Base-by-base conservation (phyloP, 2,888 invertebrate genomes). In the Platyscelio sp. region DNA sequence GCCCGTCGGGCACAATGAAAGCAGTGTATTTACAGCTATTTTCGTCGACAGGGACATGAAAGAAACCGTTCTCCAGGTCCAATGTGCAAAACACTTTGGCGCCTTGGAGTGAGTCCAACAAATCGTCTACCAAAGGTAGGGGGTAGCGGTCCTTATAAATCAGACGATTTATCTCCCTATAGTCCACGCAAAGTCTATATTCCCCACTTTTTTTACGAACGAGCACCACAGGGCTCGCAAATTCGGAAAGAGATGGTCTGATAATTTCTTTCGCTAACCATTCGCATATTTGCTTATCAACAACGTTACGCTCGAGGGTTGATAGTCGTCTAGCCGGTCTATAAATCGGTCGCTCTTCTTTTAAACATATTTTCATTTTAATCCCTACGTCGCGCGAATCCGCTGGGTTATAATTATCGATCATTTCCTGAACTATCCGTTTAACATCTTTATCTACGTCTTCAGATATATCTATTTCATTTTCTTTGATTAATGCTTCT, bases 11-110 rank as follows among this genome's bases (percentile, higher is more conserved):
- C 9, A 88, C 89, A 9, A 89, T 82, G 86, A 92, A 92, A 3
- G 90, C 87, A 2, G 91, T 92, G 18, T 29, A 29, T 49, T 67
- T 26, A 22, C 65, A 24, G 24, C 68, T 68, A 1, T 40, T 3
- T 67, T 20, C 87, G 61, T 89, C 87, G 4, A 89, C 49, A 3
- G 65, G 65, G 1, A 67, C 65, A 29, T 67, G 65, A 15, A 85
- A 67, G 90, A 92, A 6, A 86, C 40, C 90, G 77, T 88, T 88
- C 70, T 88, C 87, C 33, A 92, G 77, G 81, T 91, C 90, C 22
- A 92, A 76, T 13, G 40, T 86, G 13, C 88, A 88, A 86, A 87
- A 91, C 74, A 83, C 88, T 22, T 54, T 85, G 75, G 90, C 89
- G 20, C 85, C 78, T 54, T 87, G 83, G 56, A 91, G 81, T 13